These are phyloP conservation scores for Nannoperca obscura DNA, from an alignment of 2,797 vertebrate species.

Conservation along the genomic window DNA sequence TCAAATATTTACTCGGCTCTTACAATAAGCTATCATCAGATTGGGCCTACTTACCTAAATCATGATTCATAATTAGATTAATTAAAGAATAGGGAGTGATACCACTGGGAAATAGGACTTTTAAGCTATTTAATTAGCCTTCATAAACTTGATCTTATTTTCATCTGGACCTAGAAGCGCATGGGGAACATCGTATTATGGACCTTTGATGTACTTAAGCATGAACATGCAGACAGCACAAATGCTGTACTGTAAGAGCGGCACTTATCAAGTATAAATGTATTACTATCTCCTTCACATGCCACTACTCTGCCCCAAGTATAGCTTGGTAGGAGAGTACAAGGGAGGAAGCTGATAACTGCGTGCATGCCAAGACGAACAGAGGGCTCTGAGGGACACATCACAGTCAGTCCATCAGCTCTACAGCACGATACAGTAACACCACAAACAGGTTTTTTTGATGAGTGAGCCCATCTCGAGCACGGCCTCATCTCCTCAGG, in stretches of 20 bases:
- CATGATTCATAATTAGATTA: conserved; percentile 72
- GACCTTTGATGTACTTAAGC: conserved; percentile 70
- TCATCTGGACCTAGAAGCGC: conserved; percentile 56
- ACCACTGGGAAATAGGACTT: conserved; percentile 69
- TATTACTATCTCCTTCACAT: conserved; percentile 43
- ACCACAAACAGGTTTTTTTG: conserved; percentile 43
- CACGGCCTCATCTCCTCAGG: conserved; percentile 55
- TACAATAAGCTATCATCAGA: conserved; percentile 46
- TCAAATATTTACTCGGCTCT: conserved; percentile 60
- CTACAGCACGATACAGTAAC: conserved; percentile 45
- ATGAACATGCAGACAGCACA: conserved; percentile 61
- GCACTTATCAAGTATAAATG: conserved; percentile 65
- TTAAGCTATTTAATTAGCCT: conserved; percentile 75
- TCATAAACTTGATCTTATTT: conserved; percentile 66
- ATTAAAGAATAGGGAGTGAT: conserved; percentile 74
- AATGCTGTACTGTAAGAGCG: conserved; percentile 44
- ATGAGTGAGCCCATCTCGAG: conserved; percentile 48
- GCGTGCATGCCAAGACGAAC: conserved; percentile 48
- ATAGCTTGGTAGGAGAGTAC: conserved; percentile 47
- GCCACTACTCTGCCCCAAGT: background rate
- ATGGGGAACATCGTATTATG: conserved; percentile 39
- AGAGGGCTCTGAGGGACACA: conserved; percentile 58
- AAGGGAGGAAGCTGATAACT: conserved; percentile 43
- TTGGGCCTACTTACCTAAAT: conserved; percentile 59
- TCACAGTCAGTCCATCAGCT: conserved; percentile 56